phyloP scores from a whole-genome alignment of 23 tunicate species.

The Trididemnum miniatum region DNA sequence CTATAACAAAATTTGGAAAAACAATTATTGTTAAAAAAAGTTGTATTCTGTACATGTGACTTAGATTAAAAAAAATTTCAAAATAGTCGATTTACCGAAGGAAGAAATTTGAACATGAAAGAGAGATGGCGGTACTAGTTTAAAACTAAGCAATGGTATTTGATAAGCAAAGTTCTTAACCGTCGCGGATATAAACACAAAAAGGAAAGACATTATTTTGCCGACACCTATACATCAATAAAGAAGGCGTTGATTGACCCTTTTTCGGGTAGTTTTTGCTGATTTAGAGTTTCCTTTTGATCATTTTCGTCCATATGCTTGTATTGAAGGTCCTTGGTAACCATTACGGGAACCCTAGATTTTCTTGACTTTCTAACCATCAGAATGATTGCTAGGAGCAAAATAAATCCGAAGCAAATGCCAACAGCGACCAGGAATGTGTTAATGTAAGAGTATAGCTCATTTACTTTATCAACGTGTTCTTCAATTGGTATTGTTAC shows the following conservation, averaged over 20 bases:
- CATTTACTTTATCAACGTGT: background rate
- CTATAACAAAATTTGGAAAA: too few species aligned
- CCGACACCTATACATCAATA: conserved; percentile 1
- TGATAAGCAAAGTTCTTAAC: too few species aligned
- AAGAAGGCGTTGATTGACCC: background rate
- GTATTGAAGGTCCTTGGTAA: background rate
- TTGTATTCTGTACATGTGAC: too few species aligned
- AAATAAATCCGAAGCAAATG: background rate
- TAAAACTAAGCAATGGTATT: too few species aligned
- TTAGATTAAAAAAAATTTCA: too few species aligned
- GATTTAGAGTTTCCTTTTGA: background rate
- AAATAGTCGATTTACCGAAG: too few species aligned
- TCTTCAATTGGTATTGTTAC: too few species aligned
- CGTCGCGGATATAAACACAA: too few species aligned
- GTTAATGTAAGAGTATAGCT: background rate
- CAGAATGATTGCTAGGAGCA: background rate
- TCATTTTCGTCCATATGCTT: background rate
- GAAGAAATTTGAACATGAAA: too few species aligned
- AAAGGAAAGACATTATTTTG: too few species aligned
- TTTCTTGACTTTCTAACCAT: background rate
- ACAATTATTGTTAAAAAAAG: too few species aligned
- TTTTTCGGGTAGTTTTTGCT: background rate
- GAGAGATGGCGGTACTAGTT: too few species aligned
- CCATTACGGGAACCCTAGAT: background rate
- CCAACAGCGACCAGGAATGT: background rate